A percentile compares a stretch with the other conserved stretches of the same genome.
These are phyloP conservation scores for Ophioninae sp. DNA, from an alignment of 2,888 invertebrate species.

Conservation along the genomic window DNA sequence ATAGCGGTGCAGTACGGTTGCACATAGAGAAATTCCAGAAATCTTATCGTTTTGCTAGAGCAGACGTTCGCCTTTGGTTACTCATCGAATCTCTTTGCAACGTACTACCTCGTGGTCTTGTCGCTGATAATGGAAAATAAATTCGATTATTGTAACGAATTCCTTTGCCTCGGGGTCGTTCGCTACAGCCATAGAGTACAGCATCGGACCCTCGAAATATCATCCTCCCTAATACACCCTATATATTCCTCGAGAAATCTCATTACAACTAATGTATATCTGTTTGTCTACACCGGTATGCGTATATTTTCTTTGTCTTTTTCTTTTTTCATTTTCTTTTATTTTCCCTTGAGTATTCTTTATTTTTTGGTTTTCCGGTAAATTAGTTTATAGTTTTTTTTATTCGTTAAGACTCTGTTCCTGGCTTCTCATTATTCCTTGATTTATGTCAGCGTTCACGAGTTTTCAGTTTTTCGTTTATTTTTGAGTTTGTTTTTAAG, in stretches of 20 bases:
- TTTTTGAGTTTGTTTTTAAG: too few species aligned
- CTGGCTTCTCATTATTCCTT: too few species aligned
- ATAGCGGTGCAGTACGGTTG: neutral
- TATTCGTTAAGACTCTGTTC: too few species aligned
- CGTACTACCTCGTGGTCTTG: conserved; percentile 27
- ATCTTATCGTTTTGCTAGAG: neutral
- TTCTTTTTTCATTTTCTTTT: too few species aligned
- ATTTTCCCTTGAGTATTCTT: too few species aligned
- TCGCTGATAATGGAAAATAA: conserved; percentile 60
- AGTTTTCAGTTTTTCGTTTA: too few species aligned
- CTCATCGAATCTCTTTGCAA: conserved; percentile 1
- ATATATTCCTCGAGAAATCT: conserved; percentile 62
- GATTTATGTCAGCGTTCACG: too few species aligned
- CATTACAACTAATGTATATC: conserved; percentile 59
- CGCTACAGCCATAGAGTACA: conserved; percentile 56
- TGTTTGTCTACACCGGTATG: conserved; percentile 8
- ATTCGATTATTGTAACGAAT: conserved; percentile 69
- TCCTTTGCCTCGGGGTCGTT: conserved; percentile 53
- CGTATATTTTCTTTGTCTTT: too few species aligned
- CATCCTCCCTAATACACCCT: conserved; percentile 40
- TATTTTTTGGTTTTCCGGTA: too few species aligned
- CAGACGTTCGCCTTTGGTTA: neutral
- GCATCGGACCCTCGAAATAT: conserved; percentile 50
- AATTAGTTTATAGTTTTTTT: too few species aligned
- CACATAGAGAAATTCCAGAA: neutral